These are phyloP conservation scores for Dromococcyx pavoninus DNA, from an alignment of 2,797 vertebrate species.

Conservation along the genomic window DNA sequence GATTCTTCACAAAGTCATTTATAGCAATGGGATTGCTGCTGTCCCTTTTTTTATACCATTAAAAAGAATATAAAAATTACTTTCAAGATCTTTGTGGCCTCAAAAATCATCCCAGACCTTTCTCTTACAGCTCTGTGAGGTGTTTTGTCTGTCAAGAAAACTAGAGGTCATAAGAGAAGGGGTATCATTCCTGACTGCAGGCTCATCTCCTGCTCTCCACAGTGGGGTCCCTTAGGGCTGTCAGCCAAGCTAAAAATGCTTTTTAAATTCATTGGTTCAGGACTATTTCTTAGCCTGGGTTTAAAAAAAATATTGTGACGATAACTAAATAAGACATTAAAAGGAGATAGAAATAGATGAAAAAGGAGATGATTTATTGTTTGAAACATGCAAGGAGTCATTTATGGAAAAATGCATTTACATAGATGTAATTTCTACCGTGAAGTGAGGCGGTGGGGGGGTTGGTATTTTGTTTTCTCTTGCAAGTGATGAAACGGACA, in stretches of 20 bases:
- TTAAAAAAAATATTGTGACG: neutral
- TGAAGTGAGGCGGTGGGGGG: neutral
- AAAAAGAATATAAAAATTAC: slow-evolving; percentile 54
- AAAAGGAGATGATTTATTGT: neutral
- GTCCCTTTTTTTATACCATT: slow-evolving; percentile 23
- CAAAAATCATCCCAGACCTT: slow-evolving; percentile 31
- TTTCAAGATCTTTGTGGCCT: slow-evolving; percentile 46
- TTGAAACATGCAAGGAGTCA: neutral
- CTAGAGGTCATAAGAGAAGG: neutral
- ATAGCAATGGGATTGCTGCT: slow-evolving; percentile 4
- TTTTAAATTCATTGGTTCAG: slow-evolving; percentile 1
- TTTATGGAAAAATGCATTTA: neutral
- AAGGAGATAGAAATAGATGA: neutral
- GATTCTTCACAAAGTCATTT: slow-evolving; percentile 58
- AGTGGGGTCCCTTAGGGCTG: neutral
- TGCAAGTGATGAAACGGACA: neutral
- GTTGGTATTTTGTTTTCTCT: neutral
- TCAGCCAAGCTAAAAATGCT: neutral
- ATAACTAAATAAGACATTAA: neutral
- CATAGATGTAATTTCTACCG: neutral
- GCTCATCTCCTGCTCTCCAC: neutral
- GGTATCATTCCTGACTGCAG: neutral
- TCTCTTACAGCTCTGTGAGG: neutral
- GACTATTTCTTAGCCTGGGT: neutral
- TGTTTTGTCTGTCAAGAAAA: slow-evolving; percentile 34